Evolutionary conservation across 2,113 vertebrate genomes (phyloP).

Genomic region (Peromyscus maniculatus): DNA sequence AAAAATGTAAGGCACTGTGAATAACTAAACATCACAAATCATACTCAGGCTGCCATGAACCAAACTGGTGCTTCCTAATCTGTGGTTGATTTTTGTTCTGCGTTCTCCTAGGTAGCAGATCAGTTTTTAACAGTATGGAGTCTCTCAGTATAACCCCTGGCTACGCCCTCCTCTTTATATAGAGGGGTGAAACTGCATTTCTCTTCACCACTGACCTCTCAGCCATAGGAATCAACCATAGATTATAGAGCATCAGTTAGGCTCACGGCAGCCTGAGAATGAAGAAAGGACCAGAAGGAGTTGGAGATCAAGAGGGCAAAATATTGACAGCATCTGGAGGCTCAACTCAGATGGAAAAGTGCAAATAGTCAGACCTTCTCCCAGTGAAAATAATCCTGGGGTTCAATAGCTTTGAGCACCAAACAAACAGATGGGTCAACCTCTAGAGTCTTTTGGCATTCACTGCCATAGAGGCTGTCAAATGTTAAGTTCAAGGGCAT

Average conservation of each 20-base stretch:
- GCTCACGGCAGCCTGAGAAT: neutral
- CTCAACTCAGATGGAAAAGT: neutral
- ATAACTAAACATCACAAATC: slow-evolving; percentile 78
- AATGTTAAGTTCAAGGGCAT: neutral
- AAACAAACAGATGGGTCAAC: neutral
- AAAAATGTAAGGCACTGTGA: slow-evolving; percentile 89
- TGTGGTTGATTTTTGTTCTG: too few relatives aligned
- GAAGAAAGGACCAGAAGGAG: neutral
- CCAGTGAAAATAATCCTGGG: neutral
- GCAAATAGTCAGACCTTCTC: neutral
- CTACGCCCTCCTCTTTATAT: too few relatives aligned
- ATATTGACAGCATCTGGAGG: neutral
- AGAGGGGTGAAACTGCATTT: too few relatives aligned
- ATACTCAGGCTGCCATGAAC: neutral
- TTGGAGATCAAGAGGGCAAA: neutral
- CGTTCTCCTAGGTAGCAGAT: too few relatives aligned
- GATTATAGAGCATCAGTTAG: neutral
- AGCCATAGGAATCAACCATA: neutral
- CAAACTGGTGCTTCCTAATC: neutral
- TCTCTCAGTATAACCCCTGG: too few relatives aligned
- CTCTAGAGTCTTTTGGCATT: neutral
- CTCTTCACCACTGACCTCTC: neutral
- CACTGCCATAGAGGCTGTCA: neutral
- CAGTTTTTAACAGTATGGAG: too few relatives aligned
- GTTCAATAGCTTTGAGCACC: neutral